These are phyloP conservation scores for Zaprionus bogoriensis DNA, from an alignment of 2,888 invertebrate species.

Conservation along the genomic window DNA sequence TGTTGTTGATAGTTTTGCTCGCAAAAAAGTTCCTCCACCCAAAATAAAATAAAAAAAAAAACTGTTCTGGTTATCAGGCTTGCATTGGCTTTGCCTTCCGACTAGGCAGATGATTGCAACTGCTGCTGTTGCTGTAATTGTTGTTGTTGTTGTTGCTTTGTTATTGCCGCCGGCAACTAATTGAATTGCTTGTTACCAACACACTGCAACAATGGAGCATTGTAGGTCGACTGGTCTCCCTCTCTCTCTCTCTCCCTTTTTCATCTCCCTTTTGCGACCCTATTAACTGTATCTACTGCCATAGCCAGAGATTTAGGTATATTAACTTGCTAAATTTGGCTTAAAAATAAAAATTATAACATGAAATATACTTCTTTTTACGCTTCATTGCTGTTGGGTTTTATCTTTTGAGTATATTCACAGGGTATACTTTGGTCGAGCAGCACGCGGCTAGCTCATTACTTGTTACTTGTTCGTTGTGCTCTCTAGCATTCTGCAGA, in stretches of 20 bases:
- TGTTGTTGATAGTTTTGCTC: conserved; percentile 53
- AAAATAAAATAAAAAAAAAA: conserved; percentile 8
- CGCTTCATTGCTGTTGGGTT: too few species aligned
- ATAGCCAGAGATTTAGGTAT: too few species aligned
- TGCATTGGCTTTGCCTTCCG: conserved; percentile 46
- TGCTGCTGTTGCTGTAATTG: conserved; percentile 23
- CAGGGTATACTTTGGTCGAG: neutral
- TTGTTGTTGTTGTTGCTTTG: conserved; percentile 39
- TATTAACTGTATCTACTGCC: neutral
- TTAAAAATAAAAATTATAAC: neutral
- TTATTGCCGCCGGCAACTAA: conserved; percentile 48
- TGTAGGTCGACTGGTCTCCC: conserved; percentile 13
- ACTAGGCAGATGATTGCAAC: conserved; percentile 52
- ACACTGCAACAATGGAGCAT: conserved; percentile 35
- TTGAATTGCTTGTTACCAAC: conserved; percentile 53
- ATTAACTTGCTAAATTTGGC: too few species aligned
- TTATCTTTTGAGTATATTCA: neutral
- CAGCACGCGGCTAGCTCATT: neutral
- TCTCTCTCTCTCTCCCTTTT: neutral
- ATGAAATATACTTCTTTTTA: too few species aligned
- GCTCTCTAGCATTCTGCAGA: conserved; percentile 24
- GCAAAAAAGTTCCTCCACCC: conserved; percentile 50
- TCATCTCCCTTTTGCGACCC: neutral
- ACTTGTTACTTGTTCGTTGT: neutral
- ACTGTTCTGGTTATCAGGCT: conserved; percentile 50